Conservation (phyloP, 2,888 invertebrate genomes). For the Belgica antarctica region DNA sequence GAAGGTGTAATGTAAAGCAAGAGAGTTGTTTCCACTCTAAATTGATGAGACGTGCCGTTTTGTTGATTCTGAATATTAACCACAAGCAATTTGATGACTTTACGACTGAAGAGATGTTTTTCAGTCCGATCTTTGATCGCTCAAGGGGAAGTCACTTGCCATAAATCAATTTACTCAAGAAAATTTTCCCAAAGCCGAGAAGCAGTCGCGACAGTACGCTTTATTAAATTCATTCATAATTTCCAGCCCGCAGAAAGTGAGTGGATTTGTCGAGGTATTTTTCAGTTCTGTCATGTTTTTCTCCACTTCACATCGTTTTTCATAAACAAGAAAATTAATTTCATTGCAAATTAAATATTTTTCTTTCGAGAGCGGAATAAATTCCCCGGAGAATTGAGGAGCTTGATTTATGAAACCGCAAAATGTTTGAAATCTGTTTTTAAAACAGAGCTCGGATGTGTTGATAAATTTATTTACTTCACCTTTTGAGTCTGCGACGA, state of each 20-base stretch:
- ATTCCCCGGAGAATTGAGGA: neutral
- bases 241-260: neutral
- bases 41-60: slow-evolving; percentile 39
- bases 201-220: neutral
- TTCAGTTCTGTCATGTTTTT: slow-evolving; percentile 11
- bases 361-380: neutral
- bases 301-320: neutral
- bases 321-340: slow-evolving; percentile 19
- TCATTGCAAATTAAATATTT: slow-evolving; percentile 35
- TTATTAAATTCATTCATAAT: slow-evolving; percentile 10
- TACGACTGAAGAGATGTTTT: neutral
- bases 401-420: slow-evolving; percentile 22
- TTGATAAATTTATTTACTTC: neutral
- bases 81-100: slow-evolving; percentile 18
- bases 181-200: neutral
- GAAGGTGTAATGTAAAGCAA: neutral
- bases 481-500: neutral
- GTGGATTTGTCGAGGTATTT: neutral
- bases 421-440: neutral
- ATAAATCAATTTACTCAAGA: slow-evolving; percentile 1
- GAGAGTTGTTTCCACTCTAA: neutral
- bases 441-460: neutral
- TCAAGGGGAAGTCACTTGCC: neutral
- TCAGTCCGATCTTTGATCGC: slow-evolving; percentile 7
- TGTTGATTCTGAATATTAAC: slow-evolving; percentile 30